Evolutionary conservation across 2,113 vertebrate species (phyloP).

Genomic region (Glaucomys volans): DNA sequence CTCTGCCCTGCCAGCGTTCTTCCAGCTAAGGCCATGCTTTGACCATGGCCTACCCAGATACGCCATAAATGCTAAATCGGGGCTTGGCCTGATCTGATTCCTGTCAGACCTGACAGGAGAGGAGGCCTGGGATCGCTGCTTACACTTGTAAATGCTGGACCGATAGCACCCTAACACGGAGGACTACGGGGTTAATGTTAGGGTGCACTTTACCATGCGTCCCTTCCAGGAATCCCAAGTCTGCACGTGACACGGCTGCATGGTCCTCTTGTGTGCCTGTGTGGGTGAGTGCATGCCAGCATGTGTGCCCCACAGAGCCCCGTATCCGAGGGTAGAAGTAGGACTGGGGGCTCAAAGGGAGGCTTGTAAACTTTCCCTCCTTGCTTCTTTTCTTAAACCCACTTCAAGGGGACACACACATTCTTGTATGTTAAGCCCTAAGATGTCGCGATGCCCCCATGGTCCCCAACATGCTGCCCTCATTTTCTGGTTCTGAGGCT

Average conservation of each 20-base stretch:
- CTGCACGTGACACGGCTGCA: neutral
- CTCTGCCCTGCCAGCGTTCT: too few species aligned
- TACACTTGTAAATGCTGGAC: neutral
- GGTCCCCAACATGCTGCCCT: neutral
- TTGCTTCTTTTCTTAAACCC: neutral
- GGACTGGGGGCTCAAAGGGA: too few species aligned
- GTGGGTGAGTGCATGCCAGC: neutral
- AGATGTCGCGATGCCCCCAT: too few species aligned
- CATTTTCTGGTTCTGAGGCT: neutral
- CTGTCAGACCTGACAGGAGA: neutral
- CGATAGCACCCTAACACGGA: neutral
- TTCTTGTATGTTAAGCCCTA: neutral
- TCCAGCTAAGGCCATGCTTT: neutral
- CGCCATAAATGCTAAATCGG: rapidly evolving
- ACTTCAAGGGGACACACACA: neutral
- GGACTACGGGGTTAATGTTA: neutral
- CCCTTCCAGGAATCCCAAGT: neutral
- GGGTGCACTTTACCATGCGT: rapidly evolving
- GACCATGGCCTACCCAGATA: neutral
- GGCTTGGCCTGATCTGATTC: neutral
- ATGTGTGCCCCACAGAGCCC: too few species aligned
- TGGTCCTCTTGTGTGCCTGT: neutral
- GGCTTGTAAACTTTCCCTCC: too few species aligned
- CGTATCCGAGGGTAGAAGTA: neutral
- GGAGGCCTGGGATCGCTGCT: neutral